Conservation (phyloP, 2,113 vertebrate genomes). For the Orycteropus afer region DNA sequence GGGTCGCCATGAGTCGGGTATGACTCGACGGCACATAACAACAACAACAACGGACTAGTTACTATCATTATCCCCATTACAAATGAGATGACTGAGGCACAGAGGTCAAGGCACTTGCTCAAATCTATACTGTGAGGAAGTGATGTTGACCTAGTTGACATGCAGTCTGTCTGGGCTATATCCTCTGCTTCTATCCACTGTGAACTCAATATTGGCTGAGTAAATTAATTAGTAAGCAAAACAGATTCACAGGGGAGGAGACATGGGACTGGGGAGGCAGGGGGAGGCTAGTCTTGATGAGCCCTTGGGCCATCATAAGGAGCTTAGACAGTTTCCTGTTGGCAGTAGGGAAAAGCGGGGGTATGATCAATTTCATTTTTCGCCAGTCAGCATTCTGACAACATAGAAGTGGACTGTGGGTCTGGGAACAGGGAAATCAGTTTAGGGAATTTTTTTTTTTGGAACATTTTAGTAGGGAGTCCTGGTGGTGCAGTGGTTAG, state of each 20-base stretch:
- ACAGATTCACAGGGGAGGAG: background rate
- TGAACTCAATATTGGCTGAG: background rate
- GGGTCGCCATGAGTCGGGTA: too few relatives aligned
- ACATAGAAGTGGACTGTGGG: background rate
- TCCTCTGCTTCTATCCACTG: background rate
- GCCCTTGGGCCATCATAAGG: background rate
- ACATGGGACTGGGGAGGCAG: too few relatives aligned
- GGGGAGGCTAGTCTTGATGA: background rate
- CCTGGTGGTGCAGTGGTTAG: too few relatives aligned
- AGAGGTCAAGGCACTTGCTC: background rate
- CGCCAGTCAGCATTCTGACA: background rate
- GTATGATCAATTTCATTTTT: background rate
- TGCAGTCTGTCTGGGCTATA: background rate
- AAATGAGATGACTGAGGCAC: background rate
- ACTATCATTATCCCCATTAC: background rate
- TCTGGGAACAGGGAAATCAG: background rate
- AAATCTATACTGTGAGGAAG: background rate
- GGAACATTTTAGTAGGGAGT: too few relatives aligned
- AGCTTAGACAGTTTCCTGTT: background rate
- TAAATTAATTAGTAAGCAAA: background rate
- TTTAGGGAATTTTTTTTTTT: background rate
- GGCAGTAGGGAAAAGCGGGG: background rate
- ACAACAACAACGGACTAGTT: too few relatives aligned
- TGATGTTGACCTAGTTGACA: background rate
- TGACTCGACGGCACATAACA: too few relatives aligned